Conservation (phyloP, 2,797 vertebrate genomes). For the Phylloscopus collybita region DNA sequence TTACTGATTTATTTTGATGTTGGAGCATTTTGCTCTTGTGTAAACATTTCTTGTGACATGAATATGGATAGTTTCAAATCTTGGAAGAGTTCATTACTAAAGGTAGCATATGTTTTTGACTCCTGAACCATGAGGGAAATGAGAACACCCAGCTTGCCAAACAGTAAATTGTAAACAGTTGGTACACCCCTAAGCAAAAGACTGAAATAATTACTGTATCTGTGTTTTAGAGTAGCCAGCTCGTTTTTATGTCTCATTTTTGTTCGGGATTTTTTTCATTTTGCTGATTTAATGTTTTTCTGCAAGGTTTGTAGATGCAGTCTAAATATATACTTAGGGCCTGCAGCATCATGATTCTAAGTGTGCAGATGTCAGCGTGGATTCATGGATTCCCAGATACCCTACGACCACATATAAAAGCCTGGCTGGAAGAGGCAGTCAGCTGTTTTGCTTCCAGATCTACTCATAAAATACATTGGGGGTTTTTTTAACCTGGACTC, state of each 20-base stretch:
- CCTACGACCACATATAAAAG: slow-evolving; percentile 15
- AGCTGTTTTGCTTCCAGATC: slow-evolving; percentile 33
- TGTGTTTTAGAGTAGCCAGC: slow-evolving; percentile 72
- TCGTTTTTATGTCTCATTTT: slow-evolving; percentile 71
- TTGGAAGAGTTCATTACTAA: slow-evolving; percentile 77
- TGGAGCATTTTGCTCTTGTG: slow-evolving; percentile 77
- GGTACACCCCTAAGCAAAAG: slow-evolving; percentile 75
- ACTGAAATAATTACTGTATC: slow-evolving; percentile 77
- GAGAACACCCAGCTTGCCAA: slow-evolving; percentile 77
- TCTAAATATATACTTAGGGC: slow-evolving; percentile 65
- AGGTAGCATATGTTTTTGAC: slow-evolving; percentile 80
- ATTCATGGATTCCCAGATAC: slow-evolving; percentile 59
- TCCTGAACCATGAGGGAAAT: slow-evolving; percentile 78
- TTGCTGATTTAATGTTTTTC: slow-evolving; percentile 73
- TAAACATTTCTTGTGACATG: slow-evolving; percentile 79
- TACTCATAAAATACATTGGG: neutral
- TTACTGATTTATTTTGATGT: slow-evolving; percentile 79
- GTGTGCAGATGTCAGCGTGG: slow-evolving; percentile 63
- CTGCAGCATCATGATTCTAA: slow-evolving; percentile 60
- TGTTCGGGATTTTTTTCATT: slow-evolving; percentile 54
- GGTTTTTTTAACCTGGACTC: slow-evolving; percentile 3
- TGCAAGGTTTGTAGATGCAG: slow-evolving; percentile 63
- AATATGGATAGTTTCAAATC: slow-evolving; percentile 78
- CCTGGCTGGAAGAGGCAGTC: slow-evolving; percentile 24
- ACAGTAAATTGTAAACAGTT: slow-evolving; percentile 80